A percentile compares a stretch with the other conserved stretches of the same genome.
These are phyloP conservation scores for Zoanthus gigantus DNA, from an alignment of 92 coral and sea anemone species.

Conservation along the genomic window DNA sequence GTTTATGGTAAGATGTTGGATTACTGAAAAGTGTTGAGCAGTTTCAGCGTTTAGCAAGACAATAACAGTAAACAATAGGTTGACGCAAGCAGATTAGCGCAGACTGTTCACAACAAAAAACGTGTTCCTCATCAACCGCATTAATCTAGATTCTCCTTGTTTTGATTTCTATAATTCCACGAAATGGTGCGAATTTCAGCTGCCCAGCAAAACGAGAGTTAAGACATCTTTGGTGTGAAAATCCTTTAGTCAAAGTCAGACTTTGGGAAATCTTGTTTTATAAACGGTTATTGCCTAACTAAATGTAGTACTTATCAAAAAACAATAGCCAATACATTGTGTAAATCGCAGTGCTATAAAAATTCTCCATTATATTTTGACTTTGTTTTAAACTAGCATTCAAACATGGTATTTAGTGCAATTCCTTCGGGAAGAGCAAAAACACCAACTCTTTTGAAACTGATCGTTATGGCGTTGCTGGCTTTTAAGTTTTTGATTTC, in stretches of 20 bases:
- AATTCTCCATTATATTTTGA: neutral
- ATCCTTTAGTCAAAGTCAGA: neutral
- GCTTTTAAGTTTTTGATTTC: conserved; percentile 47
- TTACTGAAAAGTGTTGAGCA: conserved; percentile 40
- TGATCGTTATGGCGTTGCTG: conserved; percentile 35
- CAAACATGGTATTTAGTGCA: neutral
- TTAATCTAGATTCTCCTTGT: neutral
- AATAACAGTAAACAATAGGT: conserved; percentile 20
- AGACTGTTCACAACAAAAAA: conserved; percentile 6
- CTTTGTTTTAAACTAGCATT: conserved; percentile 16
- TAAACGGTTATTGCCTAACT: neutral
- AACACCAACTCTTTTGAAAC: conserved; percentile 24
- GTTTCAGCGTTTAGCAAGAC: conserved; percentile 41
- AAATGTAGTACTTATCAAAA: conserved; percentile 29
- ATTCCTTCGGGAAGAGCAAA: conserved; percentile 24
- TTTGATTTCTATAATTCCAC: neutral
- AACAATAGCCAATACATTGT: conserved; percentile 27
- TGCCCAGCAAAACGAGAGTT: neutral
- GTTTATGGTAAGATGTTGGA: neutral
- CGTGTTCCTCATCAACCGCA: conserved; percentile 22
- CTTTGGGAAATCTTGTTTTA: neutral
- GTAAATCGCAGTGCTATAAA: conserved; percentile 15
- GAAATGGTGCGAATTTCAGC: conserved; percentile 4
- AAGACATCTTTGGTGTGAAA: neutral
- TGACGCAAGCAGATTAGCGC: conserved; percentile 48